Evolutionary conservation across 2,113 vertebrate genomes (phyloP), one percentile per base, ranked within the genome.

Genomic region (Heliornis fulica): DNA sequence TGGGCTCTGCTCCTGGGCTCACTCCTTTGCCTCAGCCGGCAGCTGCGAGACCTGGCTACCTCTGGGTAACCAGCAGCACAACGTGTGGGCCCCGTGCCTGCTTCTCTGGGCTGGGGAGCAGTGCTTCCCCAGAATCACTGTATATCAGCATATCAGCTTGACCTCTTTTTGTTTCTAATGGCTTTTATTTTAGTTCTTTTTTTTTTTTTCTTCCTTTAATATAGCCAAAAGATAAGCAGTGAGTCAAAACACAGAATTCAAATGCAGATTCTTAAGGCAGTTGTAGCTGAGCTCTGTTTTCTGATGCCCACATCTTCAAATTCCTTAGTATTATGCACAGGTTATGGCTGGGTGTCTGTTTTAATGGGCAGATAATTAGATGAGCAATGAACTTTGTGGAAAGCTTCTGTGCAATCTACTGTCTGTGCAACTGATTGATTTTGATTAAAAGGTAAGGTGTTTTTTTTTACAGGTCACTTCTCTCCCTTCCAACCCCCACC

Each of bases 391-490:
- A 93, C 50, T 83, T 90, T 66, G 69, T 50, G 29, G 59, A 95
- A 81, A 56, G 70, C 79, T 81, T 84, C 84, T 80, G 25, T 88
- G 66, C 65, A 94, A 91, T 68, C 66, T 69, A 85, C 32, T 48
- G 40, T 71, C 65, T 68, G 1, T 82, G 84, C 71, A 89, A 93
- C 79, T 0, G 31, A 79, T 85, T 57, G 92, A 45, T 92, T 95
- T 76, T 76, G 82, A 90, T 97, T 76, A 88, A 93, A 90, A 94
- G 22, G 45, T 83, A 54, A 83, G 88, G 46, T 51, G 31, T n/a
- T 46, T 56, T 88, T 69, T 87, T 94, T 79, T 45, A 72, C 53
- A 50, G 36, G 41, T 69, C 70, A 61, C 16, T 91, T 87, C 38
- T 60, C 7, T 12, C 46, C 60, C n/a, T 71, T 66, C 12, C 4